A percentile compares a stretch with the other conserved stretches of the same genome.
phyloP scores from a whole-genome alignment of 2,888 invertebrate species.

The Sarcophaga variegata region DNA sequence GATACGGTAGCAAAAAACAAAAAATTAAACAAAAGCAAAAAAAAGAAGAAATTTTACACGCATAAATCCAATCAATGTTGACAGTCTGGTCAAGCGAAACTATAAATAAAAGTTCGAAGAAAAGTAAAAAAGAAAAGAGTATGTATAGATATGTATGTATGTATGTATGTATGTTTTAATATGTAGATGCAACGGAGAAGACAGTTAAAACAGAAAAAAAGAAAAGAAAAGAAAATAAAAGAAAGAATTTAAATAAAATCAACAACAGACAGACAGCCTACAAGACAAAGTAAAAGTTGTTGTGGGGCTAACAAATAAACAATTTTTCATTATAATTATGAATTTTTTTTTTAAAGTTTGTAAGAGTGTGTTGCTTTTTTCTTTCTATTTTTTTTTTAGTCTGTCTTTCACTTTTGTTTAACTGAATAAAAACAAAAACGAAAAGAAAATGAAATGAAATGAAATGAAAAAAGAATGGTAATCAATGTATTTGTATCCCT shows the following conservation, averaged over 20 bases:
- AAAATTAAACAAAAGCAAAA: neutral
- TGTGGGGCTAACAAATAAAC: conserved; percentile 26
- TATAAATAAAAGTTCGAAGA: conserved; percentile 11
- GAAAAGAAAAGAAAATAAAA: no score
- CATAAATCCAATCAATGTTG: conserved; percentile 64
- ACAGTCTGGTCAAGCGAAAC: conserved; percentile 59
- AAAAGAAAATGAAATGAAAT: conserved; percentile 23
- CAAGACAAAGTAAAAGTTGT: conserved; percentile 63
- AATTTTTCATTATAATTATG: conserved; percentile 58
- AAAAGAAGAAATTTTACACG: neutral
- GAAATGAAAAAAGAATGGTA: neutral
- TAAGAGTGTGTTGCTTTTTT: neutral
- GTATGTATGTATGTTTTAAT: neutral
- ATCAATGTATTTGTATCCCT: conserved; percentile 38
- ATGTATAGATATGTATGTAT: conserved; percentile 31
- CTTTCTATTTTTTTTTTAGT: neutral
- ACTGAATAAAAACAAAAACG: neutral
- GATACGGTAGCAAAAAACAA: conserved; percentile 31
- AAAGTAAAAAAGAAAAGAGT: neutral
- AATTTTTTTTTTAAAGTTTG: neutral
- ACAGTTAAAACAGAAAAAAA: no score
- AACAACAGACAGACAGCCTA: neutral
- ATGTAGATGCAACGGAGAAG: conserved; percentile 28
- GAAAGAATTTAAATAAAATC: conserved; percentile 7
- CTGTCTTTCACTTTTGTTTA: conserved; percentile 59